These are phyloP conservation scores for Andrena chrysosceles DNA, from an alignment of 2,888 invertebrate species.

Conservation along the genomic window DNA sequence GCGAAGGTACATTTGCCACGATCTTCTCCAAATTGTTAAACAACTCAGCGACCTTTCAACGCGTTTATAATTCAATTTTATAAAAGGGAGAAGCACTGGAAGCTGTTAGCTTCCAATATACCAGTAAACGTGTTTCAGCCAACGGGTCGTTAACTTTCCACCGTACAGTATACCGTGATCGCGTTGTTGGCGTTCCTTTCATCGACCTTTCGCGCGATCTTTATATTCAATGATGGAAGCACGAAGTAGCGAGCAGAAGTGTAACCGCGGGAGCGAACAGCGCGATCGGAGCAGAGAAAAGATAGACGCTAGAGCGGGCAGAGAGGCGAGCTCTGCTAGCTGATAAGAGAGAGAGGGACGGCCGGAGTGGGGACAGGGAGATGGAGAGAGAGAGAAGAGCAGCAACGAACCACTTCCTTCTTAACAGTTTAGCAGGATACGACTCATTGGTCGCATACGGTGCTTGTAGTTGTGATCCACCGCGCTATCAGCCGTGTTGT, in stretches of 20 bases:
- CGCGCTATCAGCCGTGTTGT: slow-evolving; percentile 78
- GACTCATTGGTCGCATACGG: slow-evolving; percentile 84
- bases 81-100: too few relatives aligned
- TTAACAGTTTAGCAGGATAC: slow-evolving; percentile 86
- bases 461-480: slow-evolving; percentile 82
- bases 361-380: slow-evolving; percentile 23
- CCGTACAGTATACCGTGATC: neutral
- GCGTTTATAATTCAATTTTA: too few relatives aligned
- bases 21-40: too few relatives aligned
- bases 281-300: slow-evolving; percentile 26
- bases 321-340: slow-evolving; percentile 10
- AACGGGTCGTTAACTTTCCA: too few relatives aligned
- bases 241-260: slow-evolving; percentile 31
- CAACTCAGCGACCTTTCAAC: too few relatives aligned
- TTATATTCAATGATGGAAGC: slow-evolving; percentile 20
- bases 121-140: too few relatives aligned
- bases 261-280: slow-evolving; percentile 43
- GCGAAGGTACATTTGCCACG: too few relatives aligned
- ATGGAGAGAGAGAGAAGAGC: slow-evolving; percentile 70
- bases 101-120: too few relatives aligned
- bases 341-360: slow-evolving; percentile 30
- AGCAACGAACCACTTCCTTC: slow-evolving; percentile 85
- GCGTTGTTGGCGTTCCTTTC: neutral
- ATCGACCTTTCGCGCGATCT: slow-evolving; percentile 10
- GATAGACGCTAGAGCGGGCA: slow-evolving; percentile 26